Base-by-base conservation (phyloP, 1,140 invertebrate genomes). In the Eufriesea mexicana region DNA sequence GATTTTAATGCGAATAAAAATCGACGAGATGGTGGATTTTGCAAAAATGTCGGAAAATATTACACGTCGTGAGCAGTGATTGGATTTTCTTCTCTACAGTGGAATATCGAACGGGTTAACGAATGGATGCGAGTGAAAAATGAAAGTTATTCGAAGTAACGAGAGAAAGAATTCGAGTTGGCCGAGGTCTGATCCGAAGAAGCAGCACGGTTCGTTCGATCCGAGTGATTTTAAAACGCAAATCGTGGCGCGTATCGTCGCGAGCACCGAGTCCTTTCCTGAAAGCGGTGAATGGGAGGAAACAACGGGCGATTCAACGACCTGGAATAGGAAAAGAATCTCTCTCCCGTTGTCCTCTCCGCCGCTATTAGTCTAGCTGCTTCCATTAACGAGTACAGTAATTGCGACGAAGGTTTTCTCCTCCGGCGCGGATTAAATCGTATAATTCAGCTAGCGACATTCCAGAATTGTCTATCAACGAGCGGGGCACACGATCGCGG, bases 311-410 rank as follows among this genome's bases (percentile, higher is more conserved):
- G 72, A 84, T 70, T 87, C 83, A 86, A 86, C 83, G 78, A 86
- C 76, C 85, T 49, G 76, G 86, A 87, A 87, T 87, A 87, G 77
- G 57, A 87, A 80, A 87, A 87, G 75, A 86, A 79, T 84, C 82
- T 86, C 66, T 45, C 35, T 23, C 35, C 61, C 72, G 81, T 87
- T 83, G 83, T 84, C 86, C 81, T 86, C 85, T 61, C 67, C 70
- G 71, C 81, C 73, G 82, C 81, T 87, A 87, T 87, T 87, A 87
- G 81, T 84, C 86, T 70, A 84, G 77, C 83, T 84, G 35, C 45
- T 81, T 84, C 78, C 84, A 86, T 89, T 85, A 88, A 88, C 86
- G 86, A 88, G 83, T 85, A 85, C 86, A 79, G 86, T 85, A 88
- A 88, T 88, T 88, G 83, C 84, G 82, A 75, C 86, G 83, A 84